Evolutionary conservation across 2,888 invertebrate genomes (phyloP).

Genomic region (Cheiracanthium punctorium): DNA sequence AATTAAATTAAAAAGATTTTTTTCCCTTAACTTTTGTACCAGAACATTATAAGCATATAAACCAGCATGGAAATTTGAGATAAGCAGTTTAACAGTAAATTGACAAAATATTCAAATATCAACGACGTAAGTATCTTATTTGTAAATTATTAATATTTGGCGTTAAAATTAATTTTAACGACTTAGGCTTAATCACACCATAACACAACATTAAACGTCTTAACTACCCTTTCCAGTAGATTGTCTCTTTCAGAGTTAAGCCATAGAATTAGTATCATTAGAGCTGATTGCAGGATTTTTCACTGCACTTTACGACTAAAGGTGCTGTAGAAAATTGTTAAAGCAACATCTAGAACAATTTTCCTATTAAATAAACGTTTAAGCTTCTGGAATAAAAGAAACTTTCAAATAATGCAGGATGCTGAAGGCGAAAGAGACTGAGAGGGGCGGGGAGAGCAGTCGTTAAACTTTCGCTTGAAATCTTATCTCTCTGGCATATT

Average conservation of each 20-base stretch:
- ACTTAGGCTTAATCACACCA: too few species aligned
- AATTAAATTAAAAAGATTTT: too few species aligned
- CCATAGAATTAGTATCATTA: not conserved
- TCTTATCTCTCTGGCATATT: constrained; percentile 3
- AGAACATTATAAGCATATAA: too few species aligned
- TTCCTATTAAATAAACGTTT: constrained; percentile 10
- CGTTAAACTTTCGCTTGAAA: not conserved
- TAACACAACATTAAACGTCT: too few species aligned
- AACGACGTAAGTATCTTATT: too few species aligned
- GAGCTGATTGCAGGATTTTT: not conserved
- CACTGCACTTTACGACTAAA: not conserved
- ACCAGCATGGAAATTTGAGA: too few species aligned
- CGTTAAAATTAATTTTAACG: too few species aligned
- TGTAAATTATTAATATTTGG: too few species aligned
- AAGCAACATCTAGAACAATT: not conserved
- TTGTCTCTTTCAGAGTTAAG: not conserved
- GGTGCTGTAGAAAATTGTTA: not conserved
- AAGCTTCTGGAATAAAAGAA: not conserved
- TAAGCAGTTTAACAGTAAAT: too few species aligned
- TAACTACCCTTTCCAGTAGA: not conserved
- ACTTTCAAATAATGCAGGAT: not conserved
- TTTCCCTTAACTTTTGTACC: too few species aligned
- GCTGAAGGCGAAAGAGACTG: not conserved
- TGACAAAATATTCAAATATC: too few species aligned
- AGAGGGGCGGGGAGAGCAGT: too few species aligned